phyloP scores from a whole-genome alignment of 2,113 vertebrate genomes.

The Sinosuthora webbiana region DNA sequence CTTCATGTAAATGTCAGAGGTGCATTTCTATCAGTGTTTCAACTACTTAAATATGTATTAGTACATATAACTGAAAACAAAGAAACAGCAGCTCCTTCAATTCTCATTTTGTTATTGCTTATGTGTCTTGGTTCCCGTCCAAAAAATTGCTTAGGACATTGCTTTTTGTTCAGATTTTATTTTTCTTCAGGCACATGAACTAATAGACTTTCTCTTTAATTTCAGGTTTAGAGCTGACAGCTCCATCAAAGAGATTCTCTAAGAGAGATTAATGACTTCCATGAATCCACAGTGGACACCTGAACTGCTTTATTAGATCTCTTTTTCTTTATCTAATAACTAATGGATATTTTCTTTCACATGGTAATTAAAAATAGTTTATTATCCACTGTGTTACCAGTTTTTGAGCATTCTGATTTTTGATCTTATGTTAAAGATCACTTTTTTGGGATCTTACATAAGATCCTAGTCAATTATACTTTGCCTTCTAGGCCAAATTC shows the following conservation, averaged over 20 bases:
- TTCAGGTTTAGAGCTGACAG: neutral
- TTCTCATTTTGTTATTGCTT: neutral
- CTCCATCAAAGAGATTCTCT: neutral
- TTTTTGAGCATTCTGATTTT: neutral
- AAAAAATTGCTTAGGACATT: neutral
- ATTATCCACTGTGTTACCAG: neutral
- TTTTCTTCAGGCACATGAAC: neutral
- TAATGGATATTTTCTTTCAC: neutral
- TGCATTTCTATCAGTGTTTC: neutral
- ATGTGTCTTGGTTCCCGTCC: neutral
- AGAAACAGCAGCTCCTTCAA: neutral
- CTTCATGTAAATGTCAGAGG: neutral
- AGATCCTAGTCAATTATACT: neutral
- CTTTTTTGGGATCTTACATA: neutral
- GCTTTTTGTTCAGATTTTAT: neutral
- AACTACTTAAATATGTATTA: neutral
- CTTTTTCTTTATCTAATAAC: neutral
- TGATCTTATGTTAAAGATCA: neutral
- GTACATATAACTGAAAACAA: neutral
- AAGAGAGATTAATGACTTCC: neutral
- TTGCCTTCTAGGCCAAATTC: neutral
- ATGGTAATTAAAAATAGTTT: neutral
- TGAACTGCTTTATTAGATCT: neutral
- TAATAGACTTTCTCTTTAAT: neutral
- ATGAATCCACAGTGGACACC: neutral